Base-by-base conservation (phyloP, 2,797 vertebrate genomes). In the Heterohyrax brucei region DNA sequence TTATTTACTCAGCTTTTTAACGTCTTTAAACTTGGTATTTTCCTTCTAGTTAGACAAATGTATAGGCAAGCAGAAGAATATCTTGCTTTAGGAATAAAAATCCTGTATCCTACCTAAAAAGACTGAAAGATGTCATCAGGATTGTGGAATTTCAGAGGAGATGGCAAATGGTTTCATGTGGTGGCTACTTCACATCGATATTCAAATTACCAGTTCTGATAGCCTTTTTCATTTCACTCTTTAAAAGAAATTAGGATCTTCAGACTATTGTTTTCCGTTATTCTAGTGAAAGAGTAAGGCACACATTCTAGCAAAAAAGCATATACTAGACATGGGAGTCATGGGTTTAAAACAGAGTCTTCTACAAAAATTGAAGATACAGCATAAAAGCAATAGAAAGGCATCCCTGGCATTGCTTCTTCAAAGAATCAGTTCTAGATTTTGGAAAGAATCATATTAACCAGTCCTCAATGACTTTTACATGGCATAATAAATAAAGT, bases 381-480 rank as follows among this genome's bases (percentile, higher is more conserved):
- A 22, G 62, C 68, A 48, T 30, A 50, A 59, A 93, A 75, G 44
- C 61, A 90, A n/a, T 90, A 82, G 10, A 22, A 70, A 91, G 14
- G 4, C 46, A 87, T 81, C 30, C 16, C 86, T 94, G 89, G 80
- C 33, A 66, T 24, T 87, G 7, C 28, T 82, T 85, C 22, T 80
- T 89, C 5, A 4, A 61, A 83, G 39, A 72, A 78, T 33, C 44
- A 50, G 30, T 92, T 77, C 33, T 77, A 95, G 56, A 76, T 19
- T 93, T 91, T 95, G 19, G 59, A 73, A 85, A 70, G 82, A 91
- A 72, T 89, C 87, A 89, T 79, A 70, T 80, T 75, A 82, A 19
- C 56, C 50, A 81, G 33, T 56, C 61, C 79, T 89, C 50, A 68
- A 59, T 93, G 39, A 9, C 77, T 30, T 64, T 9, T 46, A 72